Conservation (phyloP, 2,888 invertebrate genomes). For the Calliphora vomitoria region DNA sequence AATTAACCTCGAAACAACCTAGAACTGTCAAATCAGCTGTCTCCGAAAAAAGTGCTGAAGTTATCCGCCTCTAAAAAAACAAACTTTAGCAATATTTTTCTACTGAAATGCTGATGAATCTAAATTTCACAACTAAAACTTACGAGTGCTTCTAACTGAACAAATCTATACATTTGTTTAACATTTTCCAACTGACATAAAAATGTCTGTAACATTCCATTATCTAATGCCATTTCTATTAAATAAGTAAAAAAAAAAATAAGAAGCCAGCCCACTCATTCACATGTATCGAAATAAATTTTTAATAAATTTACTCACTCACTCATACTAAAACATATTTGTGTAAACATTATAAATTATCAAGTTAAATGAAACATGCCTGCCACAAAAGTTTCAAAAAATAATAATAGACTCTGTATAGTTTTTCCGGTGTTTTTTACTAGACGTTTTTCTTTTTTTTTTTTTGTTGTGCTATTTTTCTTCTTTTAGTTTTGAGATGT, state of each 20-base stretch:
- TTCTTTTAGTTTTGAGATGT: slow-evolving; percentile 55
- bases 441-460: not conserved
- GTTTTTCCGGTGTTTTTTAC: slow-evolving; percentile 31
- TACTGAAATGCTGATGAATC: too few relatives aligned
- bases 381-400: slow-evolving; percentile 61
- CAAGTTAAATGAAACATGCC: slow-evolving; percentile 65
- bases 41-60: too few relatives aligned
- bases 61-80: too few relatives aligned
- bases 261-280: slow-evolving; percentile 9
- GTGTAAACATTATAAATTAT: slow-evolving; percentile 60
- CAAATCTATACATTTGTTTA: not conserved
- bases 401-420: slow-evolving; percentile 58
- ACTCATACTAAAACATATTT: slow-evolving; percentile 12
- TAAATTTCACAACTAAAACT: too few relatives aligned
- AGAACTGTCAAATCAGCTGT: too few relatives aligned
- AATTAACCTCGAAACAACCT: too few relatives aligned
- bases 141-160: not conserved
- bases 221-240: slow-evolving; percentile 45
- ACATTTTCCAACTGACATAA: slow-evolving; percentile 47
- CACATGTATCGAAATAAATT: slow-evolving; percentile 49
- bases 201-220: slow-evolving; percentile 26
- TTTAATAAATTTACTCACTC: slow-evolving; percentile 53
- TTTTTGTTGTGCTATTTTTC: not conserved
- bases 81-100: too few relatives aligned
- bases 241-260: not conserved